Base-by-base conservation (phyloP, 2,113 vertebrate genomes). In the Lagopus leucura region DNA sequence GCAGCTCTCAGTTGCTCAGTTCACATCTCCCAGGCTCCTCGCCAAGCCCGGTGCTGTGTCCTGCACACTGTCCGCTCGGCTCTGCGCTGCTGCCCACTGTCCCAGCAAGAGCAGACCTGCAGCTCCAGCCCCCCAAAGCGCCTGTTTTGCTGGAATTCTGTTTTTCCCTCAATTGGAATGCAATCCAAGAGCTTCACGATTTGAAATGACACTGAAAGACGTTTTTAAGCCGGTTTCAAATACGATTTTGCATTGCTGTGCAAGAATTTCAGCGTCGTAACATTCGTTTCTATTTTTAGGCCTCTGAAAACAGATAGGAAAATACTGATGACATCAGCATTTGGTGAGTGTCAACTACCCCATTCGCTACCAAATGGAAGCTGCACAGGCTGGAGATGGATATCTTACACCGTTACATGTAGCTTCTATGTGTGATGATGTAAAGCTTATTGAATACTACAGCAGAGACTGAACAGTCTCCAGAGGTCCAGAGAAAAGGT, bases 221-320 rank as follows among this genome's bases (percentile, higher is more conserved):
- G 32, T 43, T 90, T 93, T 78, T 78, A 75, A 93, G 90, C 34
- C 19, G 55, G 14, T 81, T 78, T 90, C 65, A 65, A 43, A 55
- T 19, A 38, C 1, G 1, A 47, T 72, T 81, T 72, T 34, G 43
- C 67, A 65, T 57, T 77, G 45, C 50, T 55, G 2, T 4, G 18
- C 0, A 22, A 96, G 86, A 71, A 78, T 84, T 83, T 90, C 61
- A 61, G 82, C 83, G n/a, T 86, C 93, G 86, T 94, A 90, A 88
- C 64, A 52, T 86, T 74, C 11, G 43, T 55, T 92, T 86, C 93
- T 95, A 91, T 95, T 95, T 96, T 95, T 96, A 94, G 88, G 28
- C 32, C 69, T 83, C 58, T 79, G 77, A 47, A 94, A 94, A 86
- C 45, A 66, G 66, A 74, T 3, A 60, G 73, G 69, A 78, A 90